phyloP scores from a whole-genome alignment of 2,113 vertebrate species.

The Corapipo altera region DNA sequence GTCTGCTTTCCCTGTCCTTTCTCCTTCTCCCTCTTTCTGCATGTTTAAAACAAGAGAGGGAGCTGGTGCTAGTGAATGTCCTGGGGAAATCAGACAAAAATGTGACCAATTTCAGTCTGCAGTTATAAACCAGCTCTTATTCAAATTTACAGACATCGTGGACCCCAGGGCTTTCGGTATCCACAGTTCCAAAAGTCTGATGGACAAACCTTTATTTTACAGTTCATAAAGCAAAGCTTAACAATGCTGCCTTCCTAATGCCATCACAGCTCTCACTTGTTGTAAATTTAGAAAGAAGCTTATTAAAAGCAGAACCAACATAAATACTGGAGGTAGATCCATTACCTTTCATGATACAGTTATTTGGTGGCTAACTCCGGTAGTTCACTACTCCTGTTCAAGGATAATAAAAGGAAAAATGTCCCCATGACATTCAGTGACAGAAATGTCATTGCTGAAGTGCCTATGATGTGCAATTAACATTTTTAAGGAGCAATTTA shows the following conservation, averaged over 20 bases:
- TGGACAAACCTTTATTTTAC: constrained; percentile 38
- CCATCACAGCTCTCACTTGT: background rate
- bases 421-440: constrained; percentile 49
- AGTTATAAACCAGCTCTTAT: background rate
- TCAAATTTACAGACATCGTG: background rate
- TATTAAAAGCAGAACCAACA: background rate
- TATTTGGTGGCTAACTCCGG: background rate
- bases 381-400: background rate
- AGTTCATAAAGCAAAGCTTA: constrained; percentile 37
- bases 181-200: background rate
- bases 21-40: background rate
- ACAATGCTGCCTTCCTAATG: background rate
- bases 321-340: background rate
- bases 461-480: constrained; percentile 59
- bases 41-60: background rate
- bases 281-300: background rate
- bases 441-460: constrained; percentile 56
- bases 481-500: constrained; percentile 63
- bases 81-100: background rate
- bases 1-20: background rate
- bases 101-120: background rate
- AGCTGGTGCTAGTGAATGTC: background rate
- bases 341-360: background rate
- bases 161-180: background rate
- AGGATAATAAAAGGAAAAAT: constrained; percentile 45